Evolutionary conservation across 2,113 vertebrate species (phyloP), one percentile per base, ranked within the genome.

Genomic region (Alosa alosa): DNA sequence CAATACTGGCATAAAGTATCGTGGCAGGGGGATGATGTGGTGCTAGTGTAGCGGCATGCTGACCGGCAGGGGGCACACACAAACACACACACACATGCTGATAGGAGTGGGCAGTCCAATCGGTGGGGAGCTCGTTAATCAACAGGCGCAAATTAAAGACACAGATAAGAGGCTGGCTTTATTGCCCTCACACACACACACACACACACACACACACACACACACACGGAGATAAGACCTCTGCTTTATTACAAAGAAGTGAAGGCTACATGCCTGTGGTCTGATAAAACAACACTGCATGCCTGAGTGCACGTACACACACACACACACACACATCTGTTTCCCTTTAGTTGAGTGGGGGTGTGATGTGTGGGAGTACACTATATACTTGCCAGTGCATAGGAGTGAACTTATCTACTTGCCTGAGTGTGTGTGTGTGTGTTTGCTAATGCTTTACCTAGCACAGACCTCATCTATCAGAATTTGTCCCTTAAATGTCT

Each of bases 71-170:
- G 64, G 25, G 25, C 60, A 68, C 60, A 68, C 22, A 68, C 60
- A 72, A 25, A n/a, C n/a, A 72, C 22, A 36, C 25, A 72, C 64
- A 72, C 64, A 64, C 64, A 72, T 25, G 31, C 64, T 31, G 64
- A 72, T 72, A 36, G n/a, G 64, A 72, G 31, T 31, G 64, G 64
- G 64, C 22, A 64, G 60, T 64, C 22, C 22, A 83, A 83, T 31
- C 86, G 87, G 86, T 9, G 46, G 84, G 83, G 86, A 15, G 39
- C 82, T 49, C 57, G 64, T 52, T 88, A 86, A 91, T 88, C 88
- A 89, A 86, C 78, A 47, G 3, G 50, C 31, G 11, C 46, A 85
- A 90, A 90, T 91, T 88, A 90, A 88, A 87, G 18, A 39, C 75
- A 75, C 50, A 39, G 90, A 90, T 91, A 89, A 91, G 84, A n/a